A percentile compares a stretch with the other conserved stretches of the same genome.
phyloP scores from a whole-genome alignment of 2,797 vertebrate genomes.

The Schizopygopsis malacanthus region DNA sequence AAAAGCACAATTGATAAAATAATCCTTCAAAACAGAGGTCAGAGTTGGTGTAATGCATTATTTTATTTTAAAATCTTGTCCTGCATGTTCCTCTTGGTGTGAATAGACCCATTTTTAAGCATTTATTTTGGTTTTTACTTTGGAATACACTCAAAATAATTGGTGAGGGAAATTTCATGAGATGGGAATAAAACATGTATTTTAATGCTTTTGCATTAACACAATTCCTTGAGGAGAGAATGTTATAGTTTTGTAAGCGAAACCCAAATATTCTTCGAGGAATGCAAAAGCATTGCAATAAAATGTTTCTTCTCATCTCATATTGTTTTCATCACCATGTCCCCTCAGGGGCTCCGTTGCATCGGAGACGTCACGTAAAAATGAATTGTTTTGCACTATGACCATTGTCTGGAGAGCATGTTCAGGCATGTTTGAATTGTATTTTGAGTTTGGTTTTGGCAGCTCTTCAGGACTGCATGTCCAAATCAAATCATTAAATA shows the following conservation, averaged over 20 bases:
- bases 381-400: slow-evolving; percentile 50
- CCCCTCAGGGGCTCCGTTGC: neutral
- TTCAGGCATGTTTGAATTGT: slow-evolving; percentile 42
- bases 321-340: neutral
- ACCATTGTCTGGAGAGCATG: slow-evolving; percentile 48
- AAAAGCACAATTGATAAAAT: neutral
- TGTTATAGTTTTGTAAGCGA: neutral
- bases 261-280: neutral
- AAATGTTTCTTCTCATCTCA: neutral
- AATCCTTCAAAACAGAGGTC: neutral
- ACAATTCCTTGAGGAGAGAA: neutral
- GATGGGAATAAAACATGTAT: neutral
- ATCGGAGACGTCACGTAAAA: neutral
- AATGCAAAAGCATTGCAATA: neutral
- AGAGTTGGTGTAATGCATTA: neutral
- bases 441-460: slow-evolving; percentile 11
- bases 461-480: slow-evolving; percentile 23
- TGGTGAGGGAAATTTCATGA: neutral
- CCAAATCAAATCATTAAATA: neutral
- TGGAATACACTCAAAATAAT: neutral
- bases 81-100: neutral
- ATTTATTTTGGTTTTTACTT: neutral
- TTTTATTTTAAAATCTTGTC: neutral
- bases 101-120: neutral
- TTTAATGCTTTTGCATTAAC: neutral